phyloP scores from a whole-genome alignment of 2,113 vertebrate genomes.

The Hippocampus comes region DNA sequence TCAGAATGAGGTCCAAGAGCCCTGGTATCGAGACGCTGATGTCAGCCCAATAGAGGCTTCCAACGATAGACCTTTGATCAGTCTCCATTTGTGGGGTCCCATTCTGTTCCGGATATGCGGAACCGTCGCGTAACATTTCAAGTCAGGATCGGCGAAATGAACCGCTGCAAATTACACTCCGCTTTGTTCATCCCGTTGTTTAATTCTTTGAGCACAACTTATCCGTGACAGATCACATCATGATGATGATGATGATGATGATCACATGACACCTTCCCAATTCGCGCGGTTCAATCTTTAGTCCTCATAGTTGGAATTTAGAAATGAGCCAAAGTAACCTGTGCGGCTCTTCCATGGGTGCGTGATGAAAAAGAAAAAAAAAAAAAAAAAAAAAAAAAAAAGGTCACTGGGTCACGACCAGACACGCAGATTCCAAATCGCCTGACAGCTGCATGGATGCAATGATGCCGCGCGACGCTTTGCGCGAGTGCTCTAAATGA shows the following conservation, averaged over 20 bases:
- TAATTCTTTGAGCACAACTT: not conserved
- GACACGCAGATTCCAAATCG: slow-evolving; percentile 17
- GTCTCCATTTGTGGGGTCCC: no score
- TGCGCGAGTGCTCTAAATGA: slow-evolving; percentile 29
- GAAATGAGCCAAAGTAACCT: slow-evolving; percentile 21
- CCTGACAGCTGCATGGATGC: slow-evolving; percentile 16
- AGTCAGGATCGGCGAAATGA: no score
- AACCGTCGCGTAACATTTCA: no score
- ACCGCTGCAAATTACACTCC: no score
- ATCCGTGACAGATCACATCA: not conserved
- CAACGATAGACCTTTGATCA: no score
- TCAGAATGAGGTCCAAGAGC: no score
- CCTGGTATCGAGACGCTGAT: no score
- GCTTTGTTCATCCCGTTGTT: no score
- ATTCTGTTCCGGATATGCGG: no score
- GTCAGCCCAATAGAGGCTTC: no score
- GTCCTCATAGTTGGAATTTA: slow-evolving; percentile 23
- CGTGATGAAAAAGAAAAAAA: no score
- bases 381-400: no score
- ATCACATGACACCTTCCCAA: not conserved
- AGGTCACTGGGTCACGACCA: slow-evolving; percentile 2
- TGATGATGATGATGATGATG: not conserved
- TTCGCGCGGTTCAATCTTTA: slow-evolving; percentile 4
- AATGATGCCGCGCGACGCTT: slow-evolving; percentile 7
- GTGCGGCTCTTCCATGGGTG: slow-evolving; percentile 13